Percentiles rank a stretch among this genome's conserved stretches.
These are phyloP conservation scores for Lampropteryx suffumata DNA, from an alignment of 2,888 invertebrate species.

Conservation along the genomic window DNA sequence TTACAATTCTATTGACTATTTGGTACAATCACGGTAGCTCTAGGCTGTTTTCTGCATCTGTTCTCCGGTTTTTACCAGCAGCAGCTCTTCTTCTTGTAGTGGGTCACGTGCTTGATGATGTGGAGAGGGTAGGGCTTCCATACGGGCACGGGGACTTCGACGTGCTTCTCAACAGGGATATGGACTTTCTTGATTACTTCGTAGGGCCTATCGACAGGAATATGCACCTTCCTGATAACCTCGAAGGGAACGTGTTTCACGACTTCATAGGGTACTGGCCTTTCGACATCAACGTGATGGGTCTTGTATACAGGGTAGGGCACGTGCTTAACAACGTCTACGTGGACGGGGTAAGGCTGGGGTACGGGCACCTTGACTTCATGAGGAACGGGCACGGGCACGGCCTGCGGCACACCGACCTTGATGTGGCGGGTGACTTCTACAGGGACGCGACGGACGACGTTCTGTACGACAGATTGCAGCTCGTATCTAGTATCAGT, in stretches of 20 bases:
- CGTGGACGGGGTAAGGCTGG: slow-evolving; percentile 74
- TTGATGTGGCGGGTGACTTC: slow-evolving; percentile 72
- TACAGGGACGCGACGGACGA: slow-evolving; percentile 70
- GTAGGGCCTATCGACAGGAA: slow-evolving; percentile 71
- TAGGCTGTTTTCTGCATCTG: slow-evolving; percentile 10
- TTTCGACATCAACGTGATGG: slow-evolving; percentile 69
- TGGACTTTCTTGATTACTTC: slow-evolving; percentile 75
- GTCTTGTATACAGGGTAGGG: slow-evolving; percentile 76
- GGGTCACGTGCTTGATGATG: slow-evolving; percentile 77
- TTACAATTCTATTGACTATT: slow-evolving; percentile 77
- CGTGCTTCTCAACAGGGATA: slow-evolving; percentile 69
- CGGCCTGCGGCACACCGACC: slow-evolving; percentile 66
- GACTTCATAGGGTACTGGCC: slow-evolving; percentile 71
- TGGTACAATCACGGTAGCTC: slow-evolving; percentile 68
- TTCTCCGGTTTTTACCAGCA: slow-evolving; percentile 59
- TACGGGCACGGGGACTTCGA: slow-evolving; percentile 70
- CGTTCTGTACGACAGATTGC: slow-evolving; percentile 72
- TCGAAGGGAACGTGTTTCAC: slow-evolving; percentile 69
- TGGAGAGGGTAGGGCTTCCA: slow-evolving; percentile 78
- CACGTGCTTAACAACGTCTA: slow-evolving; percentile 71
- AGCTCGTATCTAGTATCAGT: slow-evolving; percentile 66
- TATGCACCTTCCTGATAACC: slow-evolving; percentile 68
- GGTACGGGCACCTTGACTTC: slow-evolving; percentile 73
- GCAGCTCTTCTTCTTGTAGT: slow-evolving; percentile 76
- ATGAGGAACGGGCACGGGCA: slow-evolving; percentile 68